Evolutionary conservation across 2,888 invertebrate genomes (phyloP).

Genomic region (Fabriciana adippe): DNA sequence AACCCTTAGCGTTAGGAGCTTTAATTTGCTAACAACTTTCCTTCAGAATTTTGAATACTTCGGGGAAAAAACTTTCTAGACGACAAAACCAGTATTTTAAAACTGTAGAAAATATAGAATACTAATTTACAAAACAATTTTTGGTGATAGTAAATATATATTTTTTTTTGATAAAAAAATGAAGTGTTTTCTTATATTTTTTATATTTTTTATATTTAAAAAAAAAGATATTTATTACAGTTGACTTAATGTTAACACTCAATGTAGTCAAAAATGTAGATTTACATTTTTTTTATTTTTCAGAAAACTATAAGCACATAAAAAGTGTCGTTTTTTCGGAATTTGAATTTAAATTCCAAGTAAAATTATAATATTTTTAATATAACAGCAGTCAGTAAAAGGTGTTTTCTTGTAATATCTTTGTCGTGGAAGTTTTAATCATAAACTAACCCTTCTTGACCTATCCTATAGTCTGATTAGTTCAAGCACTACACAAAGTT

Average conservation of each 20-base stretch:
- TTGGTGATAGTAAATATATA: neutral
- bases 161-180: too few species aligned
- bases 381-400: too few species aligned
- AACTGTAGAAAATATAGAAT: neutral
- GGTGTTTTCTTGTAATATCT: neutral
- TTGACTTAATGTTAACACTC: too few species aligned
- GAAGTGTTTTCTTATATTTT: too few species aligned
- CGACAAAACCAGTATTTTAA: neutral
- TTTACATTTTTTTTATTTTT: too few species aligned
- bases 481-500: constrained; percentile 8
- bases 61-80: constrained; percentile 14
- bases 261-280: too few species aligned
- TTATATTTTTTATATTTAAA: too few species aligned
- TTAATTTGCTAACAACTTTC: constrained; percentile 15
- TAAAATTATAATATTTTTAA: too few species aligned
- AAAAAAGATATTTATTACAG: too few species aligned
- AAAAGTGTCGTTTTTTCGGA: too few species aligned
- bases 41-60: constrained; percentile 14
- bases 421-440: neutral
- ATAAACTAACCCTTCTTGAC: constrained; percentile 9
- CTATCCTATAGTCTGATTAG: constrained; percentile 10
- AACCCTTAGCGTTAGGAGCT: constrained; percentile 4
- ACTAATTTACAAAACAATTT: neutral
- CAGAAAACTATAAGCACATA: too few species aligned
- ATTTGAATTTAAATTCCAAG: too few species aligned